These are phyloP conservation scores for Botia almorhae DNA, from an alignment of 2,797 vertebrate genomes.

Conservation along the genomic window DNA sequence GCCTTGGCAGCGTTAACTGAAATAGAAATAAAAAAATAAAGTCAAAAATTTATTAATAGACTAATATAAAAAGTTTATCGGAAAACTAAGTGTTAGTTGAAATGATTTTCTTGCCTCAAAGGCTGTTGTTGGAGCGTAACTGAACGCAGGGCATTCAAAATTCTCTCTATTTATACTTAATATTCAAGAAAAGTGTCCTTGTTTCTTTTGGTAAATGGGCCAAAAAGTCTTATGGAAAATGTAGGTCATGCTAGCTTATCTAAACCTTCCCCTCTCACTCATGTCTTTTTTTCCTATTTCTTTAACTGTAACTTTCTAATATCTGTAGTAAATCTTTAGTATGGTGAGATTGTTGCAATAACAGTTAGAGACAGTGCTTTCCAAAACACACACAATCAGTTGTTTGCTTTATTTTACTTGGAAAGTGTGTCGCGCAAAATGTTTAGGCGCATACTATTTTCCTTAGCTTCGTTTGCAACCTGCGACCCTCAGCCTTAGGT, in stretches of 20 bases:
- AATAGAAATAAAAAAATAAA: too few relatives aligned
- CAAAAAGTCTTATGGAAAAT: slow-evolving; percentile 9
- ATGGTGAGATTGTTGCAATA: slow-evolving; percentile 11
- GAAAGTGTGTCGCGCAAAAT: background rate
- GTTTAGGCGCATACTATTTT: background rate
- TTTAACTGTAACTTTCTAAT: background rate
- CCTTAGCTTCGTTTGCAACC: background rate
- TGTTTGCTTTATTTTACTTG: background rate
- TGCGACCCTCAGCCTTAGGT: background rate
- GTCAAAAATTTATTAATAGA: too few relatives aligned
- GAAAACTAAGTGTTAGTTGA: too few relatives aligned
- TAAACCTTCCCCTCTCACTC: background rate
- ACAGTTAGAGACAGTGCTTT: slow-evolving; percentile 4
- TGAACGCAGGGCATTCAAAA: too few relatives aligned
- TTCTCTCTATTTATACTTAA: too few relatives aligned
- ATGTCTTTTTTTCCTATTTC: too few relatives aligned
- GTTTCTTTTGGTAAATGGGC: background rate
- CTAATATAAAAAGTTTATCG: too few relatives aligned
- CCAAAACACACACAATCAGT: slow-evolving; percentile 15
- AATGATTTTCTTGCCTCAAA: too few relatives aligned
- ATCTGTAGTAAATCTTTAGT: slow-evolving; percentile 17
- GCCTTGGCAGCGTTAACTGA: too few relatives aligned
- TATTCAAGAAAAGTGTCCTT: too few relatives aligned
- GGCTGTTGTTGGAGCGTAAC: too few relatives aligned
- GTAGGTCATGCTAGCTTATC: background rate